Percentiles rank a stretch among this genome's conserved stretches.
Evolutionary conservation across 2,113 vertebrate genomes (phyloP).

Genomic region (Corythornis madagascariensis): DNA sequence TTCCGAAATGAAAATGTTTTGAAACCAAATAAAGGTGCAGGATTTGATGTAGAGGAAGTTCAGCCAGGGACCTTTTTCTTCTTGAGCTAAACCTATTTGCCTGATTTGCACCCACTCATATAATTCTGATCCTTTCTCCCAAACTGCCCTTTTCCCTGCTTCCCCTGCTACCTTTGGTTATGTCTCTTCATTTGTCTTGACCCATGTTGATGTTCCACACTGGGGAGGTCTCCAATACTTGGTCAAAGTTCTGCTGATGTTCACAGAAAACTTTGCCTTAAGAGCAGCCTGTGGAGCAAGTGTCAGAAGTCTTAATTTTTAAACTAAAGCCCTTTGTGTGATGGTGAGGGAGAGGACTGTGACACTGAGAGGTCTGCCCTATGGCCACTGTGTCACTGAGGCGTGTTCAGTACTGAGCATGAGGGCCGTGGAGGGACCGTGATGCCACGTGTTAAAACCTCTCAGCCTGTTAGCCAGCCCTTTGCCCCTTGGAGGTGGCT

Average conservation of each 20-base stretch:
- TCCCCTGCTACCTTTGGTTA: rapidly evolving
- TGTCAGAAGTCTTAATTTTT: not conserved
- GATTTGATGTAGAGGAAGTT: not conserved
- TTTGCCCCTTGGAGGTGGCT: not conserved
- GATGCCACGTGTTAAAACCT: not conserved
- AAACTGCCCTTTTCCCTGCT: rapidly evolving
- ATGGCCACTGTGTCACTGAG: not conserved
- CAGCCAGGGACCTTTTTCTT: not conserved
- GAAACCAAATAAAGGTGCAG: not conserved
- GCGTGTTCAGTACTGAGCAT: rapidly evolving
- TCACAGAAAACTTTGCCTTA: not conserved
- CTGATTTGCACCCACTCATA: not conserved
- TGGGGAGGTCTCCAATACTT: not conserved
- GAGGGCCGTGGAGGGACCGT: rapidly evolving
- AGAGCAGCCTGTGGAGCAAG: not conserved
- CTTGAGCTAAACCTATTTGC: not conserved
- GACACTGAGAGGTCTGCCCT: not conserved
- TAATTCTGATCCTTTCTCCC: not conserved
- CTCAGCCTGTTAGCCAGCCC: no score
- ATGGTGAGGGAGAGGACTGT: not conserved
- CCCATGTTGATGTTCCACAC: not conserved
- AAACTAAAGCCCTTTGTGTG: not conserved
- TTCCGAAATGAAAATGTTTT: conserved; percentile 1
- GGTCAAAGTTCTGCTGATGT: not conserved
- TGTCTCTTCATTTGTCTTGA: not conserved